These are phyloP conservation scores for Melanchra persicariae DNA, from an alignment of 2,888 invertebrate genomes.

Conservation along the genomic window DNA sequence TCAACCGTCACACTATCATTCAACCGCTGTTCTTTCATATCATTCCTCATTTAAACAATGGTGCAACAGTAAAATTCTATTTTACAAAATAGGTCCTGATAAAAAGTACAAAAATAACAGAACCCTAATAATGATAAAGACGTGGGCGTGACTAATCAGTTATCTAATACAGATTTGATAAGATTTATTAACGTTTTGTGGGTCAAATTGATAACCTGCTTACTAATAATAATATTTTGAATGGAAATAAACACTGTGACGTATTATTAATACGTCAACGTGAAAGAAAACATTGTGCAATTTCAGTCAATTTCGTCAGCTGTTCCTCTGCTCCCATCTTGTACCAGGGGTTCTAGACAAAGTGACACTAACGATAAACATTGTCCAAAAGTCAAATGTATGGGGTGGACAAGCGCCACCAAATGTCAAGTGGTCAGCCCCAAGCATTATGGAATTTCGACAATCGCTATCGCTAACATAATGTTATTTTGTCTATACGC, in stretches of 20 bases:
- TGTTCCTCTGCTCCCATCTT: not conserved
- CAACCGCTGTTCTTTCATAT: not conserved
- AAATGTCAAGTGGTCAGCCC: too few species aligned
- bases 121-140: slow-evolving; percentile 36
- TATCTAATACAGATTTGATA: slow-evolving; percentile 66
- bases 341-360: not conserved
- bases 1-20: not conserved
- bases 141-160: slow-evolving; percentile 48
- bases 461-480: too few species aligned
- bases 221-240: slow-evolving; percentile 44
- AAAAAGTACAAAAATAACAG: not conserved
- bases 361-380: too few species aligned
- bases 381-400: too few species aligned
- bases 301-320: not conserved
- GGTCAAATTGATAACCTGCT: slow-evolving; percentile 65
- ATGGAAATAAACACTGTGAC: slow-evolving; percentile 59
- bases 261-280: slow-evolving; percentile 26
- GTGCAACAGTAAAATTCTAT: not conserved
- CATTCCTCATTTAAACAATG: not conserved
- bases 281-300: not conserved
- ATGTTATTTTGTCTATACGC: too few species aligned
- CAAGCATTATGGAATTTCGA: too few species aligned
- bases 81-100: not conserved
- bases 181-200: slow-evolving; percentile 59
- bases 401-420: too few species aligned